A percentile compares a stretch with the other conserved stretches of the same genome.
Evolutionary conservation across 2,797 vertebrate genomes (phyloP).

Genomic region (Glyptemys insculpta): DNA sequence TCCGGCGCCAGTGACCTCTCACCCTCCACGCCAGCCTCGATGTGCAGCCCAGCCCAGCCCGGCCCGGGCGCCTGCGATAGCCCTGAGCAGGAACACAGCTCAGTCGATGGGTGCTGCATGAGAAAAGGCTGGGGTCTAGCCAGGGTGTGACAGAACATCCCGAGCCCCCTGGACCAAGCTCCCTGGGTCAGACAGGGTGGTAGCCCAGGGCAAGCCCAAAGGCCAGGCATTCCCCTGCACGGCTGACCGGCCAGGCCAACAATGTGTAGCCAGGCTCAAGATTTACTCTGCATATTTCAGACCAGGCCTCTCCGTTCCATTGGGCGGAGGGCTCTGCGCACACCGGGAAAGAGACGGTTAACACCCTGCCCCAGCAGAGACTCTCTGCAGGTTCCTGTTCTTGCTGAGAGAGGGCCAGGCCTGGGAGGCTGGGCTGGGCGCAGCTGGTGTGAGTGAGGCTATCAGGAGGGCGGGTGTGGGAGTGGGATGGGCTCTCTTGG

Average conservation of each 20-base stretch:
- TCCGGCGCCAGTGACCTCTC: rapidly evolving
- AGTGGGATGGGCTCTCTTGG: too few relatives aligned
- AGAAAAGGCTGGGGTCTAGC: too few relatives aligned
- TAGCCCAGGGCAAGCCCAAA: too few relatives aligned
- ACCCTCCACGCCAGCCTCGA: rapidly evolving
- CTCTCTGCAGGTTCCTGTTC: too few relatives aligned
- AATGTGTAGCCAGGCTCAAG: background rate
- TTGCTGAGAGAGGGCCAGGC: background rate
- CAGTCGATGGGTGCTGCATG: too few relatives aligned
- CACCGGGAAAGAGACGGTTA: background rate
- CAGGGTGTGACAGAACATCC: too few relatives aligned
- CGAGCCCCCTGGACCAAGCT: too few relatives aligned
- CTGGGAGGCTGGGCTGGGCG: background rate
- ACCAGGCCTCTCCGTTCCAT: background rate
- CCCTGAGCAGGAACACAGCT: too few relatives aligned
- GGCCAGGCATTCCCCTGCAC: too few relatives aligned
- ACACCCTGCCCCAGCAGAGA: background rate
- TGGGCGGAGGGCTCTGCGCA: background rate
- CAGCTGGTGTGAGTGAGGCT: background rate
- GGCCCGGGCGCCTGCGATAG: background rate
- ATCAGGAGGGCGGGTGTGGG: rapidly evolving
- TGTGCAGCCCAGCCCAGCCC: background rate
- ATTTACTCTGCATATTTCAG: background rate
- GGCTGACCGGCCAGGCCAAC: too few relatives aligned
- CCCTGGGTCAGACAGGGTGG: too few relatives aligned